Evolutionary conservation across 2,888 invertebrate genomes (phyloP), one percentile per base, ranked within the genome.

Genomic region (Campoplex capitator): DNA sequence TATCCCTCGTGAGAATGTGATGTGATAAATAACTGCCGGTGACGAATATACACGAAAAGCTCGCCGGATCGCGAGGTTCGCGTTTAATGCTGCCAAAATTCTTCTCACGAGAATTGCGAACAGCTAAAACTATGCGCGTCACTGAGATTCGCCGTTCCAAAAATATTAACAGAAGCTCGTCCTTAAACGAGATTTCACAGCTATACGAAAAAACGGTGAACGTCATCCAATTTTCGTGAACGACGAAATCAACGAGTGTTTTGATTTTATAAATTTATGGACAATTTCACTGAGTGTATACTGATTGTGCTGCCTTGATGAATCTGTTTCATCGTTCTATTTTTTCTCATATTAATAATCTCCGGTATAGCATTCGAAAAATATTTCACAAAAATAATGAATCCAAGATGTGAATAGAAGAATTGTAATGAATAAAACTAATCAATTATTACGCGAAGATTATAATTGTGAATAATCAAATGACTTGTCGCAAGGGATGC

Each of bases 81-180:
- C 51, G 51, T 65, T 78, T 65, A 35, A 56, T 58, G 78, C 58
- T 85, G 85, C 82, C 85, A 75, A 85, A 82, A 81, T 51, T 74
- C 67, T 56, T 13, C 35, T 9, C 35, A 18, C 76, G 48, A 84
- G 65, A 45, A 80, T 23, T 73, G 45, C 32, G 42, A 82, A 85
- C 58, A 28, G 18, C 67, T 48, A 74, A 82, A 77, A 78, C 74
- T 68, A 68, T n/a, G 23, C 38, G 68, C 67, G 78, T 82, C 67
- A 76, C 23, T 56, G 68, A 78, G 51, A 78, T 78, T 78, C 56
- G n/a, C 51, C 28, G 74, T 85, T 74, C 78, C 74, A 78, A 82
- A 85, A 85, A 85, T 85, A 82, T 82, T 35, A 82, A 74, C 71
- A 65, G 56, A 62, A 16, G 70, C 74, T 74, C 71, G 80, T 81